These are phyloP conservation scores for Pangasius macronema DNA, from an alignment of 2,797 vertebrate species.

Conservation along the genomic window DNA sequence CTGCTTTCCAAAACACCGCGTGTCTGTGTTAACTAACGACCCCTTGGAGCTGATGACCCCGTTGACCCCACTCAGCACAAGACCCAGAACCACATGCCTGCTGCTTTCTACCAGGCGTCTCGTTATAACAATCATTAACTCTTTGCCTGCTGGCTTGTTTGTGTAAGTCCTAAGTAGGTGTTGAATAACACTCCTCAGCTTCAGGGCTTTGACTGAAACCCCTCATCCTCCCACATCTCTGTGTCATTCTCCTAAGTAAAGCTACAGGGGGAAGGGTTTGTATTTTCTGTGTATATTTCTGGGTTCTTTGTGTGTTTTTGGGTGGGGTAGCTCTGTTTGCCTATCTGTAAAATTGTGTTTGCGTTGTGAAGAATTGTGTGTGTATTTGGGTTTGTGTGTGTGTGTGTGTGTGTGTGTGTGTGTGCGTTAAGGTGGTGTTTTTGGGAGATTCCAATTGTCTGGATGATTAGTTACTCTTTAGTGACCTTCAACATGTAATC, in stretches of 20 bases:
- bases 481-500: constrained; percentile 9
- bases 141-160: constrained; percentile 48
- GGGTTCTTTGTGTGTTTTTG: not conserved
- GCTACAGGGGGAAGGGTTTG: not conserved
- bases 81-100: constrained; percentile 44
- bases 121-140: constrained; percentile 43
- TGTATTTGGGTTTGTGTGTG: constrained; percentile 19
- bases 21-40: constrained; percentile 19
- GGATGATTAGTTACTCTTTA: constrained; percentile 24
- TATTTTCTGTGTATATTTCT: constrained; percentile 11
- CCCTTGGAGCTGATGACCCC: constrained; percentile 21
- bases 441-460: constrained; percentile 23
- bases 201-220: constrained; percentile 19
- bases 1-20: constrained; percentile 23
- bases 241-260: constrained; percentile 29
- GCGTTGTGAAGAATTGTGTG: constrained; percentile 4
- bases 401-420: constrained; percentile 21
- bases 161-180: constrained; percentile 48
- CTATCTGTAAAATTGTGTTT: constrained; percentile 10
- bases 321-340: not conserved
- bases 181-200: constrained; percentile 51
- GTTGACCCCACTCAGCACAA: constrained; percentile 19
- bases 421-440: constrained; percentile 8
- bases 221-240: constrained; percentile 2
- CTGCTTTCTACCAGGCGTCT: constrained; percentile 30